Evolutionary conservation across 1,140 invertebrate species (phyloP).

Genomic region (Cherax destructor): DNA sequence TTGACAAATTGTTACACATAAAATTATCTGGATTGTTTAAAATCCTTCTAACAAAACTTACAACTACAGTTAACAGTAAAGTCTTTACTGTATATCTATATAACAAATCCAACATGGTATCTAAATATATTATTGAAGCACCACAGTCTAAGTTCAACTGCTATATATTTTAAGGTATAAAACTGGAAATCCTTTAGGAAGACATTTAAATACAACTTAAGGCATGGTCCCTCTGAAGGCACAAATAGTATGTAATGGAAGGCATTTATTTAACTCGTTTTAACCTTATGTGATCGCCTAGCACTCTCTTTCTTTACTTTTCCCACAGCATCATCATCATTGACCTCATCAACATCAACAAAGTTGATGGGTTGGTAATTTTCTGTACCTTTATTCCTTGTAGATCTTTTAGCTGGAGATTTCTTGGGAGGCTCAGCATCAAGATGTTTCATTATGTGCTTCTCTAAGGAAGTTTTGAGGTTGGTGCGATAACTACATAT

Average conservation of each 20-base stretch:
- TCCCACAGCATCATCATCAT: not conserved
- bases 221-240: conserved; percentile 19
- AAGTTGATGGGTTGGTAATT: not conserved
- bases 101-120: not conserved
- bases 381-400: not conserved
- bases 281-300: not conserved
- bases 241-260: not conserved
- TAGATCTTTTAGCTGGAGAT: not conserved
- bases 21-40: too few species aligned
- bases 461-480: conserved; percentile 76
- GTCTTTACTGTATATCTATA: not conserved
- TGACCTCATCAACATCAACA: conserved; percentile 19
- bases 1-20: too few species aligned
- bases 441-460: conserved; percentile 73
- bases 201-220: not conserved
- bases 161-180: not conserved
- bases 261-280: not conserved
- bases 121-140: not conserved
- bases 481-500: conserved; percentile 73
- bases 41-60: too few species aligned
- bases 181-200: not conserved
- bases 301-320: conserved; percentile 9
- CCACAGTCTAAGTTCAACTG: not conserved
- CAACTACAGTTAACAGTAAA: not conserved
- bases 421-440: conserved; percentile 5